Base-by-base conservation (phyloP, 2,797 vertebrate species). In the Lemur catta region DNA sequence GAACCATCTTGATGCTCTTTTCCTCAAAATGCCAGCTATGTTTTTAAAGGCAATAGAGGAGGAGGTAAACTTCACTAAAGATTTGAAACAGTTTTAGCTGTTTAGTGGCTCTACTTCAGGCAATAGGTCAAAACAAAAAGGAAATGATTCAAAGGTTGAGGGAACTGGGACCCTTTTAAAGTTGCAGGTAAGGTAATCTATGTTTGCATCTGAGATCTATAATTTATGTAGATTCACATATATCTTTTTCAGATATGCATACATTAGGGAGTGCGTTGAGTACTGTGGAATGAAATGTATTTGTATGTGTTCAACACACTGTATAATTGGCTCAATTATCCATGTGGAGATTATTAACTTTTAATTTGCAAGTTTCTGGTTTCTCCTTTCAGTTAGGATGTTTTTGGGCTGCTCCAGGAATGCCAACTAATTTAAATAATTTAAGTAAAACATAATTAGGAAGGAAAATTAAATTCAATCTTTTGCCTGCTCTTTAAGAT, bases 371-470 rank as follows among this genome's bases (percentile, higher is more conserved):
- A 76, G 43, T 96, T 97, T 95, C 92, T 96, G 96, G 97, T 88
- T 93, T 95, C 93, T 93, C 76, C 75, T 88, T 90, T 96, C 94
- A 86, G 80, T 72, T 92, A 96, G 81, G 82, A 87, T 91, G 88
- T 84, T 95, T 87, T 88, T 28, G 67, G 86, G 82, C 67, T 93
- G 96, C 90, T 91, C 63, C 93, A 95, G 81, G 72, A 93, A 97
- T 95, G 85, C 95, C 95, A 98, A 90, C 88, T 90, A 92, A 98
- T 97, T 95, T 97, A 97, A 97, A 97, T 96, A 97, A 96, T 95
- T 96, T 94, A 93, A 97, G 92, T 92, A 93, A 95, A 95, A 97
- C 92, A 89, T 95, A 97, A 97, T 96, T 97, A 96, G 94, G 74
- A 65, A 95, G 52, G 74, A 96, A 97, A 97, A 96, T 96, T 61